Evolutionary conservation across 2,888 invertebrate species (phyloP), one percentile per base, ranked within the genome.

Genomic region (Ganaspis brasiliensis): DNA sequence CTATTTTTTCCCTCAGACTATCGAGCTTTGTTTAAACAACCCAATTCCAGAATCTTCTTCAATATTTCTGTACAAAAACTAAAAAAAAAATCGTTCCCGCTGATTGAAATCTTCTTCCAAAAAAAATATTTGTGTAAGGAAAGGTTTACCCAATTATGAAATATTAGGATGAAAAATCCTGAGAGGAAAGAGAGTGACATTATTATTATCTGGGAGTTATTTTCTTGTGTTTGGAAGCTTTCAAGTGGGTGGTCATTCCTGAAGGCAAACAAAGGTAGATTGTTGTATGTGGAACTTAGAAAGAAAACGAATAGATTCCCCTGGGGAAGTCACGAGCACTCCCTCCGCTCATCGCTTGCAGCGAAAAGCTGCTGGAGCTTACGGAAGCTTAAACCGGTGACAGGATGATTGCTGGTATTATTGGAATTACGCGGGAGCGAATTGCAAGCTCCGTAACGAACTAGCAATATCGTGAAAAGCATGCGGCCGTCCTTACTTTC

Each of bases 361-460:
- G 77, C 76, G 83, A 87, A 86, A 86, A 84, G 87, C 86, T 83
- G 82, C 81, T 77, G 84, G 83, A 86, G 87, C 88, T 88, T 88
- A 87, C 84, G 79, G 77, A 81, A 85, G 87, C 89, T 90, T 89
- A 89, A 87, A 87, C 85, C 85, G 87, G 87, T 87, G 89, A 89
- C 89, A 89, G 88, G 88, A 89, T 88, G 88, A 90, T 90, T 89
- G 88, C 88, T 84, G 85, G 89, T 88, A 89, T 89, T 89, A 89
- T 87, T 85, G 86, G 87, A 88, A 89, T 89, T 89, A 89, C 88
- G 79, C 79, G 85, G 83, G 83, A 83, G 83, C 86, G 88, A 89
- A 89, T 88, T 87, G 87, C 85, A 83, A 77, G 79, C 82, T 82
- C 83, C 82, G 84, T 88, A 88, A 87, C 86, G 86, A 89, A 87